Evolutionary conservation across 2,888 invertebrate species (phyloP), one percentile per base, ranked within the genome.

Genomic region (Vanessa cardui): DNA sequence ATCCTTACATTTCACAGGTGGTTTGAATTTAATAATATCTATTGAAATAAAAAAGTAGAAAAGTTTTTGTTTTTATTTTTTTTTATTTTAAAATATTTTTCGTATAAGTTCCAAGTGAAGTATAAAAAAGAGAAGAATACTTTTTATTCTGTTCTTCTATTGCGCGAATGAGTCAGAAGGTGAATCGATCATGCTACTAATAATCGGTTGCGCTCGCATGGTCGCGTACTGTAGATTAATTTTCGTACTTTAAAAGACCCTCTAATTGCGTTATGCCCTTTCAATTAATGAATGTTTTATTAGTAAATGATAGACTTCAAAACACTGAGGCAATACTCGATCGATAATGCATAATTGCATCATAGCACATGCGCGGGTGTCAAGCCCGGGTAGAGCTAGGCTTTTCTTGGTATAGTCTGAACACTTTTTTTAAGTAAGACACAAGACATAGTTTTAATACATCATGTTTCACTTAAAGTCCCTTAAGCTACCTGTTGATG

Each of bases 261-360:
- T 6, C 44, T 44, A 44, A 46, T n/a, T 16, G 15, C 16, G 46
- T 16, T 26, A 26, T 26, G 26, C 26, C 26, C 26, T n/a, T 16
- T 46, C 6, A 15, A 5, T 16, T 6, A 46, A 16, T 46, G 46
- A 46, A 15, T 16, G 46, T 46, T 46, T 46, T 46, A 46, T 46
- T 49, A 18, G 18, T 18, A 18, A 18, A 49, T 49, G n/a, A 20
- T 20, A 49, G 49, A 18, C 49, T 49, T 49, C 49, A 49, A 49
- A 49, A 49, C 49, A 49, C 15, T 20, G 16, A 52, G 16, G 52
- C 58, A 49, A 62, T 50, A 58, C 12, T 31, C 58, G 58, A 68
- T 68, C 68, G 49, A 68, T 64, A 64, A 49, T 62, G 64, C 68
- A 68, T 64, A 61, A 68, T 59, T 68, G 64, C 64, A 64, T 64